Conservation (phyloP, 2,888 invertebrate genomes). For the Prosapia bicincta region DNA sequence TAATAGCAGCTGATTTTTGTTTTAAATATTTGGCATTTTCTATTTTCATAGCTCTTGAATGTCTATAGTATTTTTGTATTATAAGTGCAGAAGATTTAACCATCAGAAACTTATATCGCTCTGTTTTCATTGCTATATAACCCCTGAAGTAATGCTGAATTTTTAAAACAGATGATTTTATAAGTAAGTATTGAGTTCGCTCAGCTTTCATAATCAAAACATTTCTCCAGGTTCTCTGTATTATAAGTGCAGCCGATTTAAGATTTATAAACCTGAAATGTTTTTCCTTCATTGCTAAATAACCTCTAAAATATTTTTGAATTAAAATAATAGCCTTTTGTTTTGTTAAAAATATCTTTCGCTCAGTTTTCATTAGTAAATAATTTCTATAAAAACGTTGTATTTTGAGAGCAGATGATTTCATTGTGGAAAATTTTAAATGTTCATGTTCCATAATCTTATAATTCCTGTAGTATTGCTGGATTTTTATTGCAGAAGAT, state of each 20-base stretch:
- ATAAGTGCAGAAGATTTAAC: slow-evolving; percentile 39
- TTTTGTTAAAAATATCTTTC: slow-evolving; percentile 14
- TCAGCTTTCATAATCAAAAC: slow-evolving; percentile 44
- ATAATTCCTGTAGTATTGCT: neutral
- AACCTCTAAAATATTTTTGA: slow-evolving; percentile 11
- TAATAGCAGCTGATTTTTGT: slow-evolving; percentile 35
- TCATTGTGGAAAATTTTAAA: neutral
- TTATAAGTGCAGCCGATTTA: slow-evolving; percentile 38
- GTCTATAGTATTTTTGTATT: slow-evolving; percentile 30
- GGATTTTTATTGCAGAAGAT: neutral
- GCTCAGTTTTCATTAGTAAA: slow-evolving; percentile 42
- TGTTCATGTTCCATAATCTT: neutral
- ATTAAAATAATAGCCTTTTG: neutral
- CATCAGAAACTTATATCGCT: slow-evolving; percentile 39
- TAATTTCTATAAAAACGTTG: slow-evolving; percentile 28
- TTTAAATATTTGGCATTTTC: slow-evolving; percentile 15
- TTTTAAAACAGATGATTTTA: neutral
- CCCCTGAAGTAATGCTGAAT: neutral
- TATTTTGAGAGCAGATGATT: slow-evolving; percentile 9
- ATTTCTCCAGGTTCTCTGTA: slow-evolving; percentile 50
- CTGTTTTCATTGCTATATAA: neutral
- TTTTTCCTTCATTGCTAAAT: slow-evolving; percentile 24
- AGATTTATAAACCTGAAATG: slow-evolving; percentile 39
- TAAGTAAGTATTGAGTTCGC: neutral
- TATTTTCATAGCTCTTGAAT: slow-evolving; percentile 17